A percentile compares a stretch with the other conserved stretches of the same genome.
These are phyloP conservation scores for Drosophila picticornis DNA, from an alignment of 2,888 invertebrate genomes.

Conservation along the genomic window DNA sequence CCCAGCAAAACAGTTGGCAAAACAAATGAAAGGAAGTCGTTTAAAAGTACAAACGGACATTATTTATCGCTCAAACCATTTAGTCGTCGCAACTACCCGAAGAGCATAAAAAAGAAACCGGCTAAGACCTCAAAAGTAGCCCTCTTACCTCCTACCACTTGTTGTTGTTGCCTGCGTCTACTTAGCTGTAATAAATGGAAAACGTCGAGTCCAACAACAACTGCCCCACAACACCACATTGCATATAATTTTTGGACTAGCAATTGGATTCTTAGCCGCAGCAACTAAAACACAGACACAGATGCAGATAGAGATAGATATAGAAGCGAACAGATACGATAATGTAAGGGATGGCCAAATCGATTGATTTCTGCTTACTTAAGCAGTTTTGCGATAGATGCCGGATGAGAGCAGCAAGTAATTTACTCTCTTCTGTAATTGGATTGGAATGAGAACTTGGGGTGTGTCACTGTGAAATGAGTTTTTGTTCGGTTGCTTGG, in stretches of 20 bases:
- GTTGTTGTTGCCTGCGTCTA: conserved; percentile 67
- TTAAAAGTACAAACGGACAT: conserved; percentile 85
- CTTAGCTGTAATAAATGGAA: conserved; percentile 77
- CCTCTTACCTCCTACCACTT: conserved; percentile 17
- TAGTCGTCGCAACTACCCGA: conserved; percentile 71
- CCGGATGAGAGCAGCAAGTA: conserved; percentile 50
- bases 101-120: conserved; percentile 44
- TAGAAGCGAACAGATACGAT: not conserved
- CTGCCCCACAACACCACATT: conserved; percentile 56
- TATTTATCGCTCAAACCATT: conserved; percentile 84
- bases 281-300: conserved; percentile 38
- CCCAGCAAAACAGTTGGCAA: conserved; percentile 35
- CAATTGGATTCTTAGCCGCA: conserved; percentile 72
- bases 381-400: conserved; percentile 64
- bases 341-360: conserved; percentile 41
- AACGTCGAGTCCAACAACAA: conserved; percentile 46
- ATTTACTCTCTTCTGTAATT: conserved; percentile 49
- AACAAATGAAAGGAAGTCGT: conserved; percentile 84
- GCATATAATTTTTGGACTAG: conserved; percentile 68
- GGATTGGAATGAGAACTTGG: conserved; percentile 4
- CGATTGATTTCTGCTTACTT: conserved; percentile 77
- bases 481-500: conserved; percentile 14
- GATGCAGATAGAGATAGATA: not conserved
- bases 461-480: conserved; percentile 20
- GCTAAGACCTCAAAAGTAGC: conserved; percentile 32